Conservation (phyloP, 2,888 invertebrate species). For the Nomada ferruginata region DNA sequence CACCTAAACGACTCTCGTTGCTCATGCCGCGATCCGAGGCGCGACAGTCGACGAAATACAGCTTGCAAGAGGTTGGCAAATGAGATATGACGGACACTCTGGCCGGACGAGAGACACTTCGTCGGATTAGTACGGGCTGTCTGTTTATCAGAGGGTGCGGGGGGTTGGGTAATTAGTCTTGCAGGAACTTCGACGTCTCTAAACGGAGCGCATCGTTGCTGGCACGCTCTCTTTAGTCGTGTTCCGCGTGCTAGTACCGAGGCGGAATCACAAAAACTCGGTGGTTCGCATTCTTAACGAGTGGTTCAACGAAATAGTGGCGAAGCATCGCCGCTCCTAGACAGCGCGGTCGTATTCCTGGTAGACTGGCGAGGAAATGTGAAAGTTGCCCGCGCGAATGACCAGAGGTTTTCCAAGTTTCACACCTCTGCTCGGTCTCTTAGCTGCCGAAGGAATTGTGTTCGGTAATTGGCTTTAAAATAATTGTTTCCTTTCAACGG, state of each 20-base stretch:
- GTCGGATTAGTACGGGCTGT: constrained; percentile 52
- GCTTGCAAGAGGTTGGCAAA: constrained; percentile 47
- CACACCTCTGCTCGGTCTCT: no score
- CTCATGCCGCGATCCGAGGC: not conserved
- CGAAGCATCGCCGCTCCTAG: no score
- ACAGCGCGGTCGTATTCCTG: no score
- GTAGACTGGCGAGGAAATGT: no score
- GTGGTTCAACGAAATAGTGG: no score
- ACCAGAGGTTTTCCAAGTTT: no score
- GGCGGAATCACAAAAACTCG: not conserved
- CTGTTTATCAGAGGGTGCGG: constrained; percentile 22
- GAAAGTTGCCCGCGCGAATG: no score
- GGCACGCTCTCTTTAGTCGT: constrained; percentile 31
- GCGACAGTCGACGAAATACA: constrained; percentile 32
- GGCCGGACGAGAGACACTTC: constrained; percentile 37
- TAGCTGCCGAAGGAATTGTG: no score
- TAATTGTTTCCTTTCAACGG: no score
- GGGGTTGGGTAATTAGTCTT: constrained; percentile 58
- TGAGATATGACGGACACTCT: constrained; percentile 62
- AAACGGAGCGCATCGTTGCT: constrained; percentile 61
- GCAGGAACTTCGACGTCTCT: constrained; percentile 63
- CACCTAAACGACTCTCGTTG: constrained; percentile 51
- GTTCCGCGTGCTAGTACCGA: constrained; percentile 3
- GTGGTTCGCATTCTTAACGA: not conserved
- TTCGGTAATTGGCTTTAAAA: no score